Percentiles rank a stretch among this genome's conserved stretches.
These are phyloP conservation scores for Cherax destructor DNA, from an alignment of 1,140 invertebrate species.

Conservation along the genomic window DNA sequence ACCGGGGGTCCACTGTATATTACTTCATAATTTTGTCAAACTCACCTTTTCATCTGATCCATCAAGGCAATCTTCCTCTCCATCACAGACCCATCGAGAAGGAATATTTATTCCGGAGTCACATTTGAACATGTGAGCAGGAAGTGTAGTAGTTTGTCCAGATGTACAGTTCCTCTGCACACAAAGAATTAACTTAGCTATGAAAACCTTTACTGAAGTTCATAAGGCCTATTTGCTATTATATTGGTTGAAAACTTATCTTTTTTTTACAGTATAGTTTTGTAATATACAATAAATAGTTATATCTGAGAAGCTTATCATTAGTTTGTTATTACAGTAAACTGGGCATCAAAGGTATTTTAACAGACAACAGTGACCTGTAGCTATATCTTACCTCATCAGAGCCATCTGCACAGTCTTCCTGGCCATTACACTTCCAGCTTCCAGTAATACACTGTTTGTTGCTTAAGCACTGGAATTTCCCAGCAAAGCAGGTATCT, in stretches of 20 bases:
- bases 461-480: conserved; percentile 76
- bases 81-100: conserved; percentile 87
- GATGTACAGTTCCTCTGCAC: conserved; percentile 23
- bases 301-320: background rate
- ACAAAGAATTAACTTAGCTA: background rate
- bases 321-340: background rate
- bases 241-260: no score
- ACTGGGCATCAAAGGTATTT: background rate
- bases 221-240: no score
- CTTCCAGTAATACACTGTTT: conserved; percentile 72
- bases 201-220: no score
- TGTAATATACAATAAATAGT: background rate
- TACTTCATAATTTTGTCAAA: background rate
- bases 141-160: background rate
- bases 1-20: no score
- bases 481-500: conserved; percentile 37
- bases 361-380: background rate
- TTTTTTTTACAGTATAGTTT: background rate
- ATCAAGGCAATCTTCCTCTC: conserved; percentile 88
- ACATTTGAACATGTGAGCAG: conserved; percentile 78
- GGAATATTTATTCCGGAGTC: conserved; percentile 82
- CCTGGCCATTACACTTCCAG: conserved; percentile 73
- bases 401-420: conserved; percentile 73
- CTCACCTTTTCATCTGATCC: conserved; percentile 84
- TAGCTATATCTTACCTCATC: conserved; percentile 55